Conservation (phyloP, 2,113 vertebrate genomes). For the Grammomys surdaster region DNA sequence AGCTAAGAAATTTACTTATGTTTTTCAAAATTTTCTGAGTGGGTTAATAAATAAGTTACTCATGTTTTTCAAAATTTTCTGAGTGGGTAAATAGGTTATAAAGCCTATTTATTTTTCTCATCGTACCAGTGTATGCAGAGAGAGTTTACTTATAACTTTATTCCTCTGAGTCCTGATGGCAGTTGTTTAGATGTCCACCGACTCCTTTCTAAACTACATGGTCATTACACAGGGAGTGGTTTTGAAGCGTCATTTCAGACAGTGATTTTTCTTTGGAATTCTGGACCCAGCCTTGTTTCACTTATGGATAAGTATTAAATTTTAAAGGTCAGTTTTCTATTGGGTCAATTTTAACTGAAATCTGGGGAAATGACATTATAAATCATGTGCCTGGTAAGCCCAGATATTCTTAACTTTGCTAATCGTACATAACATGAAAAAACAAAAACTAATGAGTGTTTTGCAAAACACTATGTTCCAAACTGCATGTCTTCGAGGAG, state of each 20-base stretch:
- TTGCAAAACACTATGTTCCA: slow-evolving; percentile 30
- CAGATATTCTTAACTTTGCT: not conserved
- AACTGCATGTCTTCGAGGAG: not conserved
- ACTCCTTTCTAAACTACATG: not conserved
- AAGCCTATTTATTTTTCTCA: not conserved
- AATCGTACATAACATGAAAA: not conserved
- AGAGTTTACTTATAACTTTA: not conserved
- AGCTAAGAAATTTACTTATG: not conserved
- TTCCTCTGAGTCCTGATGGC: not conserved
- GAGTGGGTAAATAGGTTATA: not conserved
- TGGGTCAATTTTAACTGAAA: not conserved
- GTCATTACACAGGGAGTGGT: not conserved
- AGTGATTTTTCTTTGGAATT: not conserved
- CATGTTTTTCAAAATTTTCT: too few relatives aligned
- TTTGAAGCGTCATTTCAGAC: not conserved
- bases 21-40: not conserved
- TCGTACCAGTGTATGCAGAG: not conserved
- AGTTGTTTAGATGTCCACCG: not conserved
- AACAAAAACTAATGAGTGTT: not conserved
- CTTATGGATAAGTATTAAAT: not conserved
- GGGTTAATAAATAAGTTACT: not conserved
- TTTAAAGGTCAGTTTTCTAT: not conserved
- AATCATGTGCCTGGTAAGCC: slow-evolving; percentile 24
- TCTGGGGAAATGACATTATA: slow-evolving; percentile 43
- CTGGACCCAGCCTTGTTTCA: not conserved